phyloP scores from a whole-genome alignment of 1,140 invertebrate genomes.

The Apis cerana region DNA sequence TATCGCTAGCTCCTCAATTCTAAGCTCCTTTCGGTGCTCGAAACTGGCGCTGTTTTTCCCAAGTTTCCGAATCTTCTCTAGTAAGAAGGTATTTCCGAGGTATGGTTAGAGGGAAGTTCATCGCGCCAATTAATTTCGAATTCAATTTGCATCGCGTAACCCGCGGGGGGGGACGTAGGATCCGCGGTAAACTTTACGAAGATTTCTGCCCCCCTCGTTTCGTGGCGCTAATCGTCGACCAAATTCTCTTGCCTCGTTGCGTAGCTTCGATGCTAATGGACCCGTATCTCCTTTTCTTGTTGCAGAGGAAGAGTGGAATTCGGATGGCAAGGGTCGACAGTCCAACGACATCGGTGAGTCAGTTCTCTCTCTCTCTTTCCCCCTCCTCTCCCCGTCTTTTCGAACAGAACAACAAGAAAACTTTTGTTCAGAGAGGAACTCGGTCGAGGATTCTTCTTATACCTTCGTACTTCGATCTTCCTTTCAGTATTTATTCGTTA shows the following conservation, averaged over 20 bases:
- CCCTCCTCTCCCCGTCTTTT: too few species aligned
- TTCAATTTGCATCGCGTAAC: neutral
- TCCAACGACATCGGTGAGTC: conserved; percentile 79
- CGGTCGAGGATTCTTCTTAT: too few species aligned
- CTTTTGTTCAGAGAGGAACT: too few species aligned
- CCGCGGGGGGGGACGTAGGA: neutral
- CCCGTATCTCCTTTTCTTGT: conserved; percentile 40
- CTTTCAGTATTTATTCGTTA: too few species aligned
- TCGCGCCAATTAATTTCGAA: neutral
- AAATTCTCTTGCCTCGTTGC: neutral
- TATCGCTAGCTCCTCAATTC: neutral
- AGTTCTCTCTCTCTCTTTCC: neutral
- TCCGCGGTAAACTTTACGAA: neutral
- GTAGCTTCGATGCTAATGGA: conserved; percentile 20
- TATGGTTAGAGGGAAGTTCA: neutral
- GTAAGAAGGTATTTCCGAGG: neutral
- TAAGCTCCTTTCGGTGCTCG: neutral
- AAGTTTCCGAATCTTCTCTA: neutral
- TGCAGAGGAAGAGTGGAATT: conserved; percentile 82
- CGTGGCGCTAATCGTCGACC: neutral
- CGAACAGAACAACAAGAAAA: too few species aligned
- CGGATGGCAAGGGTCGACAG: conserved; percentile 79
- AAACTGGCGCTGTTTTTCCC: neutral
- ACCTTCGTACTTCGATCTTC: too few species aligned
- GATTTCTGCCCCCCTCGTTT: neutral